Conservation (phyloP, 1,140 invertebrate species). For the Pteromalus puparum region DNA sequence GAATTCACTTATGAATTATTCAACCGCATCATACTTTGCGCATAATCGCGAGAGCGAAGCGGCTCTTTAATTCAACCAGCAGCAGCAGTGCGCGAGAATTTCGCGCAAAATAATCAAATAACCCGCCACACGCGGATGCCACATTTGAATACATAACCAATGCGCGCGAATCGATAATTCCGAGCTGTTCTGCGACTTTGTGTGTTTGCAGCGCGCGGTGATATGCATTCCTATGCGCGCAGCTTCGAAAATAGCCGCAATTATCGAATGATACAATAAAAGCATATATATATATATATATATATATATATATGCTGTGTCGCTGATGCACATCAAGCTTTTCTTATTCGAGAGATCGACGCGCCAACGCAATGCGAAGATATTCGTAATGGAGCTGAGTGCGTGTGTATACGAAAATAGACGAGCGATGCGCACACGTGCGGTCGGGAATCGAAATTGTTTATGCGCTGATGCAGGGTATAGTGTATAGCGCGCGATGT, state of each 20-base stretch:
- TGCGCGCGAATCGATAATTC: background rate
- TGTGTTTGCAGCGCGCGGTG: background rate
- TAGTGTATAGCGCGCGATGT: too few relatives aligned
- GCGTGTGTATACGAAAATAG: too few relatives aligned
- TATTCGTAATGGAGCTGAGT: too few relatives aligned
- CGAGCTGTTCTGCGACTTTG: background rate
- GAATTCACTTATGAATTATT: slow-evolving; percentile 7
- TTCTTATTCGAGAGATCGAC: too few relatives aligned
- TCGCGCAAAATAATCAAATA: background rate
- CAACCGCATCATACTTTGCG: background rate
- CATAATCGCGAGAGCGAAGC: background rate
- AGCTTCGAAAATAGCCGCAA: background rate
- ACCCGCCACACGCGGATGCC: background rate
- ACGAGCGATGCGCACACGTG: too few relatives aligned
- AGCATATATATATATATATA: too few relatives aligned
- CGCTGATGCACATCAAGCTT: too few relatives aligned
- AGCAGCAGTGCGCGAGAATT: background rate
- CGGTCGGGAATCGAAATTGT: too few relatives aligned
- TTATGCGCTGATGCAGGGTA: too few relatives aligned
- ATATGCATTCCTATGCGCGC: too few relatives aligned
- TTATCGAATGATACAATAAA: background rate
- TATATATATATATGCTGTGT: too few relatives aligned
- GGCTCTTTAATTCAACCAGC: background rate
- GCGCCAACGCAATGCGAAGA: too few relatives aligned
- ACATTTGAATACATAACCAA: background rate